Conservation (phyloP, 2,113 vertebrate genomes). For the Mus spicilegus region DNA sequence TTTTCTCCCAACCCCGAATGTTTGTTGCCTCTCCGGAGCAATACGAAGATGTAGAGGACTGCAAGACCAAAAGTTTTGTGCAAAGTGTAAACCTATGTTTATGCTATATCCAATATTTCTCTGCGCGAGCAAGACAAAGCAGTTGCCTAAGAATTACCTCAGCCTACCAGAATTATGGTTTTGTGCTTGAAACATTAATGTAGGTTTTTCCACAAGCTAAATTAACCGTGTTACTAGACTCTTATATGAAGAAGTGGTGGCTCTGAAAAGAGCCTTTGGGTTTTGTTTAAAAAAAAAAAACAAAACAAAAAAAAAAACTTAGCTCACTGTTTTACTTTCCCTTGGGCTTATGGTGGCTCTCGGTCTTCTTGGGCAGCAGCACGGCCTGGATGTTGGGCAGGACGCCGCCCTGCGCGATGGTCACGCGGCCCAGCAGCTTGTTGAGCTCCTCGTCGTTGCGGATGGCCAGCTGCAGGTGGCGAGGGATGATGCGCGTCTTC, state of each 20-base stretch:
- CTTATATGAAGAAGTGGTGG: background rate
- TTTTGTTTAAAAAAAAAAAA: background rate
- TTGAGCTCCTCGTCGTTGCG: slow-evolving; percentile 13
- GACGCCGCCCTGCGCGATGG: background rate
- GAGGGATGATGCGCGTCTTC: slow-evolving; percentile 4
- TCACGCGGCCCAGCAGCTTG: background rate
- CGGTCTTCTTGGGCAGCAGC: slow-evolving; percentile 6
- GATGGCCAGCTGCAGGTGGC: slow-evolving; percentile 4
- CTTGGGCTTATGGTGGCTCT: background rate
- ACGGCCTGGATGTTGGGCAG: slow-evolving; percentile 9
- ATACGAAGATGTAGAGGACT: background rate
- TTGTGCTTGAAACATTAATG: no score
- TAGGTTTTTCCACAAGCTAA: no score
- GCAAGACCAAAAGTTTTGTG: rapidly evolving
- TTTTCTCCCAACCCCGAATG: rapidly evolving
- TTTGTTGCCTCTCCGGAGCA: no score
- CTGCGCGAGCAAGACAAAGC: no score
- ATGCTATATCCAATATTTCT: rapidly evolving
- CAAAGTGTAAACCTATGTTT: rapidly evolving
- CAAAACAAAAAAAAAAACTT: background rate
- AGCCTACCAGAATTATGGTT: background rate
- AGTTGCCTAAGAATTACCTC: no score
- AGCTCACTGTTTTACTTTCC: background rate
- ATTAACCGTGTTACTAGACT: background rate
- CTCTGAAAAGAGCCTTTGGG: background rate